phyloP scores from a whole-genome alignment of 2,797 vertebrate genomes.

The Cryptoblepharus egeriae region DNA sequence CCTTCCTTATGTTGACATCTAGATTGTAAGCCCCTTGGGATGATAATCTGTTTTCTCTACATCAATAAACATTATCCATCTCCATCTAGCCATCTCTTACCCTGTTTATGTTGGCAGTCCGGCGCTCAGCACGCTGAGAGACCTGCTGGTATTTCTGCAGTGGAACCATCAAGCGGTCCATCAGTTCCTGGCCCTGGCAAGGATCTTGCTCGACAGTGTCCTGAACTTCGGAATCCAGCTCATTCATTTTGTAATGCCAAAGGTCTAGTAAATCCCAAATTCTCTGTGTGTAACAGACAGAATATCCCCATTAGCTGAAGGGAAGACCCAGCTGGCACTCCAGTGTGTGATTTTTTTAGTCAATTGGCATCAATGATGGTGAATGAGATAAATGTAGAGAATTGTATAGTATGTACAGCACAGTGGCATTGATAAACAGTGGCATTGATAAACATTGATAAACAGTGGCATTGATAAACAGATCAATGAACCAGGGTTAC shows the following conservation, averaged over 20 bases:
- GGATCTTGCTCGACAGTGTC: slow-evolving; percentile 87
- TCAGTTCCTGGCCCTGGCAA: slow-evolving; percentile 80
- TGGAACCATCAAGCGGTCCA: slow-evolving; percentile 83
- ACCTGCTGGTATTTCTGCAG: slow-evolving; percentile 85
- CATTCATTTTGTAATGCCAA: slow-evolving; percentile 87
- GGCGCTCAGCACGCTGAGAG: slow-evolving; percentile 86
- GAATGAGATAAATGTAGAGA: not conserved
- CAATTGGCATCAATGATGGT: not conserved
- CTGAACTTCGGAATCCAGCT: slow-evolving; percentile 88
- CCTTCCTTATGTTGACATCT: too few relatives aligned
- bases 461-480: too few relatives aligned
- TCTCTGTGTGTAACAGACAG: slow-evolving; percentile 72
- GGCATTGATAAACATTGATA: too few relatives aligned
- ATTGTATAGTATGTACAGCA: not conserved
- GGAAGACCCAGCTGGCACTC: not conserved
- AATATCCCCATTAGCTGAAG: not conserved
- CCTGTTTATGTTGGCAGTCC: slow-evolving; percentile 90
- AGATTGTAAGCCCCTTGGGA: too few relatives aligned
- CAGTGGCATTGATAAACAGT: not conserved
- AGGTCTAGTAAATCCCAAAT: slow-evolving; percentile 90
- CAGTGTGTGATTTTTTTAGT: not conserved
- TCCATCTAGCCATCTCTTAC: slow-evolving; percentile 59
- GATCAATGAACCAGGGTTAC: too few relatives aligned
- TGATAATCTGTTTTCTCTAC: not conserved
- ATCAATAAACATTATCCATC: not conserved